Base-by-base conservation (phyloP, 2,113 vertebrate genomes). In the Promerops cafer region DNA sequence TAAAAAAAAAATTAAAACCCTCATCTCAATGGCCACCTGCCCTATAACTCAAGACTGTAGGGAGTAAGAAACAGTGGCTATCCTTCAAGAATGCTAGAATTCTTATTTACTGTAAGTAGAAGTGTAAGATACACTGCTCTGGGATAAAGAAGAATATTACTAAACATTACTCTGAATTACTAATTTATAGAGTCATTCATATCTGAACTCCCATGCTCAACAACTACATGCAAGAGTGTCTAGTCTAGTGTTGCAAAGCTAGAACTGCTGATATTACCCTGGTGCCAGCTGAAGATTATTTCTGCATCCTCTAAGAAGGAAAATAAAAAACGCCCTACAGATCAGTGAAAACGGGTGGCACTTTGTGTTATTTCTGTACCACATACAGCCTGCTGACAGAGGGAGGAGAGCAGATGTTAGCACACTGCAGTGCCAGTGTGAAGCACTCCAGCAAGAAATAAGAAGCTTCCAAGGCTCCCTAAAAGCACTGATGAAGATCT, bases 351-450 rank as follows among this genome's bases (percentile, higher is more conserved):
- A 82, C 79, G 89, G 65, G 92, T 89, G 81, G 84, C 88, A 93
- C 70, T 94, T 94, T 11, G 77, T 80, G 89, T 93, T 95, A 91
- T 96, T 96, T 97, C 80, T 93, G 86, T 93, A 84, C 28, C 39
- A 83, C 44, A 53, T 11, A 64, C 13, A 91, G 85, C 71, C 85
- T 91, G 93, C 84, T 89, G 82, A 96, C 49, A 94, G 90, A 94
- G 90, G 56, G 88, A 93, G 79, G 85, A 95, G 91, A 96, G 72
- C 94, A 97, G 94, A 97, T 97, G 95, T 96, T 96, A 90, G 64
- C 71, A 87, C 3, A 86, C 87, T 96, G 79, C 56, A 81, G 65
- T 56, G 60, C 68, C 82, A 93, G 70, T 1, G 1, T 47, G 81
- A 96, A 93, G 35, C 40, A 66, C 59, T 82, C 60, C 18, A 3